These are phyloP conservation scores for Chamaetylas fuelleborni DNA, from an alignment of 2,113 vertebrate genomes.

Conservation along the genomic window DNA sequence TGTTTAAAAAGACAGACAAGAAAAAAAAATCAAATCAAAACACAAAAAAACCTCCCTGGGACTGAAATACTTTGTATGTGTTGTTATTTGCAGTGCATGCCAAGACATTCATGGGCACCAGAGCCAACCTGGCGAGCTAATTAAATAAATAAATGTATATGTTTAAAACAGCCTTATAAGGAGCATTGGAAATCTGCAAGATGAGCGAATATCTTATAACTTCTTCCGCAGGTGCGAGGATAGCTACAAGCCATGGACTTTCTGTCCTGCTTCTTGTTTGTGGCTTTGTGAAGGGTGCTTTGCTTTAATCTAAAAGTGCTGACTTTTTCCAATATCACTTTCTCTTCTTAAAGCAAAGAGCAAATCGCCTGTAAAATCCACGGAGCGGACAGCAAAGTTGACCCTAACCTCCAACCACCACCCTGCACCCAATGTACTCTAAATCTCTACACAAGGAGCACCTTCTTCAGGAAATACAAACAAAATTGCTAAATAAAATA, in stretches of 20 bases:
- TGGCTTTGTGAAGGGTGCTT: slow-evolving; percentile 88
- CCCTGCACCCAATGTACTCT: slow-evolving; percentile 86
- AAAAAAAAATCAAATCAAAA: slow-evolving; percentile 35
- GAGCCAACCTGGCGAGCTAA: slow-evolving; percentile 79
- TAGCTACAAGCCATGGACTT: slow-evolving; percentile 90
- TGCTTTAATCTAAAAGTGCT: slow-evolving; percentile 92
- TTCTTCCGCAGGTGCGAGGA: slow-evolving; percentile 92
- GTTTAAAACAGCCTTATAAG: slow-evolving; percentile 82
- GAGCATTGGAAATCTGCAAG: slow-evolving; percentile 82
- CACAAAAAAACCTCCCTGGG: slow-evolving; percentile 52
- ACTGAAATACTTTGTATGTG: slow-evolving; percentile 82
- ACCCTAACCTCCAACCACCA: slow-evolving; percentile 83
- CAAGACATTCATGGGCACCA: slow-evolving; percentile 80
- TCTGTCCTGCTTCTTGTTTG: slow-evolving; percentile 88
- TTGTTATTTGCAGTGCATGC: slow-evolving; percentile 84
- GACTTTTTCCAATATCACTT: slow-evolving; percentile 87
- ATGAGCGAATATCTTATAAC: slow-evolving; percentile 85
- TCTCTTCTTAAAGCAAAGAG: slow-evolving; percentile 89
- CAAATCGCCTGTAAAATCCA: slow-evolving; percentile 86
- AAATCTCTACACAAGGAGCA: slow-evolving; percentile 82
- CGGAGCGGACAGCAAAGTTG: slow-evolving; percentile 85
- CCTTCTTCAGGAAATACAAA: slow-evolving; percentile 78
- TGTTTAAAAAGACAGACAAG: slow-evolving; percentile 2
- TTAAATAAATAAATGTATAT: slow-evolving; percentile 81
- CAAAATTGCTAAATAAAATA: slow-evolving; percentile 66